Percentiles rank a stretch among this genome's conserved stretches.
These are phyloP conservation scores for Meghimatium bilineatum DNA, from an alignment of 2,888 invertebrate species.

Conservation along the genomic window DNA sequence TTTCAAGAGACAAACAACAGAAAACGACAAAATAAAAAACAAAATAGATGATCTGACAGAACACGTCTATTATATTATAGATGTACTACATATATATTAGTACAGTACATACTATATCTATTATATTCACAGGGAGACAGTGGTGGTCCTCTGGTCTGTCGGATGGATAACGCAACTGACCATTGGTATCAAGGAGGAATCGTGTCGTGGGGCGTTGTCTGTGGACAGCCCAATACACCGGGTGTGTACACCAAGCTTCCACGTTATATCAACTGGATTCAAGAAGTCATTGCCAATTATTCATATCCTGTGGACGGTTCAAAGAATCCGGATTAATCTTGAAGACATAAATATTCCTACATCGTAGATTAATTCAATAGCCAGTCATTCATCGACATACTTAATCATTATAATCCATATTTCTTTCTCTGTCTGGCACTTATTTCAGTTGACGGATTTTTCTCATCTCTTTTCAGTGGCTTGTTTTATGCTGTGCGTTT, in stretches of 20 bases:
- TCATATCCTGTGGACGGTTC: not conserved
- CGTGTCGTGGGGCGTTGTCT: constrained; percentile 75
- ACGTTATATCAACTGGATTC: constrained; percentile 67
- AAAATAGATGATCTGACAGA: no score
- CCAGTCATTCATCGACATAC: not conserved
- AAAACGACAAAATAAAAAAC: no score
- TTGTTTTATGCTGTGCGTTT: not conserved
- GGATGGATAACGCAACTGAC: constrained; percentile 56
- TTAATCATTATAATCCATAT: not conserved
- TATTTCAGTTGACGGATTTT: not conserved
- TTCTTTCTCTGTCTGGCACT: not conserved
- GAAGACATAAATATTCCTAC: not conserved
- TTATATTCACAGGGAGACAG: constrained; percentile 74
- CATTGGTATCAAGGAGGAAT: constrained; percentile 69
- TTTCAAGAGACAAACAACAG: no score
- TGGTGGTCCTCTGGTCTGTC: constrained; percentile 74
- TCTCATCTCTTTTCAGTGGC: no score
- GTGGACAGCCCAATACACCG: constrained; percentile 74
- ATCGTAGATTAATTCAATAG: not conserved
- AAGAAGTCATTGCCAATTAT: constrained; percentile 58
- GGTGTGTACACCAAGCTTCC: constrained; percentile 74
- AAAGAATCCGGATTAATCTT: not conserved
- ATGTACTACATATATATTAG: no score
- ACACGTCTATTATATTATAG: no score
- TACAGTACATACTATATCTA: not conserved